Base-by-base conservation (phyloP, 2,797 vertebrate species). In the Lacerta viridis region DNA sequence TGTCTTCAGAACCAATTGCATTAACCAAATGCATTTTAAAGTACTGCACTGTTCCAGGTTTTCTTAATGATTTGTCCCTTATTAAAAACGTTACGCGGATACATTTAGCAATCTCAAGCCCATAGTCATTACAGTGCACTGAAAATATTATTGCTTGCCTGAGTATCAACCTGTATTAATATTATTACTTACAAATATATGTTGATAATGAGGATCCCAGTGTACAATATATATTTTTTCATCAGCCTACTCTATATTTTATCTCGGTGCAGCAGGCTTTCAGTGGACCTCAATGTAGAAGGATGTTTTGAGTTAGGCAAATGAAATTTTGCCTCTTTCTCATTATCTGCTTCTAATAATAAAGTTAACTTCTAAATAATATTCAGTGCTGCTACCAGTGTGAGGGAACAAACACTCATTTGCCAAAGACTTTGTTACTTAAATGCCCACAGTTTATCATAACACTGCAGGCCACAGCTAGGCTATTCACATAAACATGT, bases 401-500 rank as follows among this genome's bases (percentile, higher is more conserved):
- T 36, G 84, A 94, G 33, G 94, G 33, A 95, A 94, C 95, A 95
- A 94, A 86, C 90, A 93, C 15, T 82, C 76, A 61, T 80, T 93
- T 96, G 89, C 92, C 92, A 90, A 96, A 96, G 79, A 88, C 92
- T 80, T 94, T 90, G 89, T 92, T 91, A 90, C 92, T 93, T 95
- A 95, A 96, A 92, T 92, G 91, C 87, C 74, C 88, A 83, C 78
- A 94, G 90, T 95, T 96, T 96, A 95, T 96, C 96, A 96, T 95
- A 94, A 92, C 94, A 94, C 79, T 96, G 86, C 93, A 95, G 93
- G 87, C 94, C 90, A 93, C 86, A 91, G 90, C 83, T 92, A 96
- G 72, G 39, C 88, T 74, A 46, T 89, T 89, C 95, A 89, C 91
- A 93, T 91, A 95, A 96, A 90, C 86, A 93, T 91, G 64, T 95